These are phyloP conservation scores for Protonemura montana DNA, from an alignment of 2,888 invertebrate species.

Conservation along the genomic window DNA sequence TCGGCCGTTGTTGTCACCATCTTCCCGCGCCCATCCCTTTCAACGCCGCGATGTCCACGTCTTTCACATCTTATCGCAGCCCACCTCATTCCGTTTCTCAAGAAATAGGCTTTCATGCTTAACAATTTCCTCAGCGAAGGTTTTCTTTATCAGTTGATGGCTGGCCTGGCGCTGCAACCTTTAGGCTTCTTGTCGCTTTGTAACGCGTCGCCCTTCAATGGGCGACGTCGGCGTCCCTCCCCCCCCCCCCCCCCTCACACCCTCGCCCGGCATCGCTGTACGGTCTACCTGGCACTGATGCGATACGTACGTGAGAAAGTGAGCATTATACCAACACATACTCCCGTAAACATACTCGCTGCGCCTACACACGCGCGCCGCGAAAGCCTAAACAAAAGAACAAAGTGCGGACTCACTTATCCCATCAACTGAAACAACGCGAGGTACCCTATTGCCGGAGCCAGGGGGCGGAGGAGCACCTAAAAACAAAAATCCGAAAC, in stretches of 20 bases:
- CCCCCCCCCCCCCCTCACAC: neutral
- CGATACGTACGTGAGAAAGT: conserved; percentile 21
- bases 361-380: neutral
- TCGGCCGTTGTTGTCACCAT: conserved; percentile 14
- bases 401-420: conserved; percentile 40
- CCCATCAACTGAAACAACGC: conserved; percentile 42
- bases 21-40: conserved; percentile 4
- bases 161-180: conserved; percentile 21
- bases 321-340: neutral
- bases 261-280: neutral
- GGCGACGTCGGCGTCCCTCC: conserved; percentile 22
- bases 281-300: conserved; percentile 34
- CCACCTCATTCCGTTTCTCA: neutral
- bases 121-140: conserved; percentile 41
- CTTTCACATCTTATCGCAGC: neutral
- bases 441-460: neutral
- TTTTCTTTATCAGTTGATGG: conserved; percentile 41
- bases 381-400: conserved; percentile 22
- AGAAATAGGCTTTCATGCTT: conserved; percentile 28
- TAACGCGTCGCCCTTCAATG: neutral
- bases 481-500: conserved; percentile 45
- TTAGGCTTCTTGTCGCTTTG: conserved; percentile 9
- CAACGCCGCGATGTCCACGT: neutral
- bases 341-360: neutral
- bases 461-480: neutral